A percentile compares a stretch with the other conserved stretches of the same genome.
Evolutionary conservation across 2,797 vertebrate species (phyloP).

Genomic region (Gallirallus australis): DNA sequence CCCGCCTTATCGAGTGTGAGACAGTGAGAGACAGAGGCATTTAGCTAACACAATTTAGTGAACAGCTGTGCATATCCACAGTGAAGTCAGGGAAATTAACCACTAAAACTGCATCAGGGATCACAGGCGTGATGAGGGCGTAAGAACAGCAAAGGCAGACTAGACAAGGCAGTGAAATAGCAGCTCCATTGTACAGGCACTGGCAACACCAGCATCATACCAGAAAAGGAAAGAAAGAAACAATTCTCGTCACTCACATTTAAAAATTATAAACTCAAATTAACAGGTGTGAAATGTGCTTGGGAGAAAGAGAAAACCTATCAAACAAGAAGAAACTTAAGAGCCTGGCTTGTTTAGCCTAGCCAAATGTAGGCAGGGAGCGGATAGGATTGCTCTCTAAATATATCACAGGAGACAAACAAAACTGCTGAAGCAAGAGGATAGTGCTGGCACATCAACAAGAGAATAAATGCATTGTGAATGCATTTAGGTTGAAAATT

Average conservation of each 20-base stretch:
- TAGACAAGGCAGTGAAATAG: background rate
- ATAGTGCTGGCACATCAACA: conserved; percentile 7
- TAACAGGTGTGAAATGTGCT: conserved; percentile 61
- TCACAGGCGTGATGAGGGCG: background rate
- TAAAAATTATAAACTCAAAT: conserved; percentile 12
- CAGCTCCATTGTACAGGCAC: background rate
- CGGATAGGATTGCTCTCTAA: background rate
- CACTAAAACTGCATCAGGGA: background rate
- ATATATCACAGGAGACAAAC: background rate
- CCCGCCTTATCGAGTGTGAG: background rate
- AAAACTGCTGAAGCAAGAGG: background rate
- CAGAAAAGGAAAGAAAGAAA: background rate
- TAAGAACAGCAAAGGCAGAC: background rate
- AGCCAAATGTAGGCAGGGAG: conserved; percentile 40
- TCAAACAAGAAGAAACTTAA: conserved; percentile 60
- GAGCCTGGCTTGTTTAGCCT: conserved; percentile 33
- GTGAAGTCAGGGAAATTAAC: background rate
- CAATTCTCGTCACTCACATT: background rate
- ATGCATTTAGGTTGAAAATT: background rate
- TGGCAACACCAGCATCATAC: background rate
- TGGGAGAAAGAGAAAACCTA: conserved; percentile 41
- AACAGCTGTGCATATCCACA: background rate
- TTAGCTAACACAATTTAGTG: background rate
- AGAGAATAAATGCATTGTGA: background rate
- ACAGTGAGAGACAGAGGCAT: background rate